A percentile compares a stretch with the other conserved stretches of the same genome.
phyloP scores from a whole-genome alignment of 2,888 invertebrate species.

The Thumatha senex region DNA sequence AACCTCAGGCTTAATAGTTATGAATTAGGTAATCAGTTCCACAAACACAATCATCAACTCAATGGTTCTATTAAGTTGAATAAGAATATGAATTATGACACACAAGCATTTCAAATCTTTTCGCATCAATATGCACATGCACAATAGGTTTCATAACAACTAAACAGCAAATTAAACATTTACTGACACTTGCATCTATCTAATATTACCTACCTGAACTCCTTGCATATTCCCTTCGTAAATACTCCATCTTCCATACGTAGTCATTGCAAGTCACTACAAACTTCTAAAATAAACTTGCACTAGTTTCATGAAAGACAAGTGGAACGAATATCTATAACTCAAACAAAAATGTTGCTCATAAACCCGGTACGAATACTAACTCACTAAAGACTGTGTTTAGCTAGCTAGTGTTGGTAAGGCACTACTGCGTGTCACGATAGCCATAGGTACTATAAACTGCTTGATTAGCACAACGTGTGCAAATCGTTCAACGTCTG shows the following conservation, averaged over 20 bases:
- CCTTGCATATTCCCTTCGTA: conserved; percentile 65
- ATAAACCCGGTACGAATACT: conserved; percentile 46
- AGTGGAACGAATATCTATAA: conserved; percentile 11
- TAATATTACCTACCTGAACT: conserved; percentile 69
- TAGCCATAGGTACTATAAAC: conserved; percentile 64
- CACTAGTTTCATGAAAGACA: conserved; percentile 23
- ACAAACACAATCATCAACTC: too few relatives aligned
- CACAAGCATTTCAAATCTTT: too few relatives aligned
- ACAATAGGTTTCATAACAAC: neutral
- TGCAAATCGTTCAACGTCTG: conserved; percentile 63
- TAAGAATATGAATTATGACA: too few relatives aligned
- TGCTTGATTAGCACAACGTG: conserved; percentile 79
- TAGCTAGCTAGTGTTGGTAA: neutral
- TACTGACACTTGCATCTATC: neutral
- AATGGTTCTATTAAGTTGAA: too few relatives aligned
- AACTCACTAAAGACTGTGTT: conserved; percentile 47
- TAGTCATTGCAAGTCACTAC: conserved; percentile 47
- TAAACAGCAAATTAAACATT: neutral
- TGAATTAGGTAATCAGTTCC: too few relatives aligned
- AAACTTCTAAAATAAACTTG: conserved; percentile 14
- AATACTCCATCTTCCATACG: conserved; percentile 69
- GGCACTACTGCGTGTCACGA: conserved; percentile 55
- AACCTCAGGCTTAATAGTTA: too few relatives aligned
- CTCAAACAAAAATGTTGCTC: conserved; percentile 18
- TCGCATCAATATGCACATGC: neutral